These are phyloP conservation scores for Ceratotherium simum DNA, from an alignment of 2,113 vertebrate species.

Conservation along the genomic window DNA sequence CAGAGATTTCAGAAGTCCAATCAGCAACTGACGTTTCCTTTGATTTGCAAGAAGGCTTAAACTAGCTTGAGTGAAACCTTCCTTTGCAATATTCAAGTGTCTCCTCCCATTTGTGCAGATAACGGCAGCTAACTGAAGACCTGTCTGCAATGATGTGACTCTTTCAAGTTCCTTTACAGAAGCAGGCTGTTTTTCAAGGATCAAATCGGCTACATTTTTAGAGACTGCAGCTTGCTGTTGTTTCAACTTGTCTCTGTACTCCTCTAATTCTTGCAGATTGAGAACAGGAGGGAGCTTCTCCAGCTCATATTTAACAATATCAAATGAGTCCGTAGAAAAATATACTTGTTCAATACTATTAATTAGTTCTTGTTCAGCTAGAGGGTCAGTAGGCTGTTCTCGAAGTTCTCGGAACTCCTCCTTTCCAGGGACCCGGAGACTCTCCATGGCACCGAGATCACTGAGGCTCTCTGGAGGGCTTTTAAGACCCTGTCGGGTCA, in stretches of 20 bases:
- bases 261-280: conserved; percentile 96
- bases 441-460: too few species aligned
- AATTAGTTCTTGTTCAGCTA: conserved; percentile 97
- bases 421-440: too few species aligned
- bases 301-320: conserved; percentile 97
- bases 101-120: conserved; percentile 98
- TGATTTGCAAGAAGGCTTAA: conserved; percentile 97
- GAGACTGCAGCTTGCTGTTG: conserved; percentile 97
- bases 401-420: conserved; percentile 95
- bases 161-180: conserved; percentile 99
- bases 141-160: conserved; percentile 95
- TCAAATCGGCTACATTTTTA: conserved; percentile 98
- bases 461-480: too few species aligned
- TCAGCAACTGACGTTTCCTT: conserved; percentile 95
- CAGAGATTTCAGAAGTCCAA: conserved; percentile 96
- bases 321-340: conserved; percentile 96
- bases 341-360: conserved; percentile 98
- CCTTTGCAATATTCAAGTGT: conserved; percentile 94
- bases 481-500: conserved; percentile 99
- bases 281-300: conserved; percentile 97
- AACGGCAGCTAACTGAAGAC: conserved; percentile 96
- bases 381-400: conserved; percentile 95
- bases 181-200: conserved; percentile 98
- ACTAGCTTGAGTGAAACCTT: conserved; percentile 98
- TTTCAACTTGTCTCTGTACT: conserved; percentile 96